phyloP scores from a whole-genome alignment of 2,797 vertebrate species.

The Peromyscus nudipes region DNA sequence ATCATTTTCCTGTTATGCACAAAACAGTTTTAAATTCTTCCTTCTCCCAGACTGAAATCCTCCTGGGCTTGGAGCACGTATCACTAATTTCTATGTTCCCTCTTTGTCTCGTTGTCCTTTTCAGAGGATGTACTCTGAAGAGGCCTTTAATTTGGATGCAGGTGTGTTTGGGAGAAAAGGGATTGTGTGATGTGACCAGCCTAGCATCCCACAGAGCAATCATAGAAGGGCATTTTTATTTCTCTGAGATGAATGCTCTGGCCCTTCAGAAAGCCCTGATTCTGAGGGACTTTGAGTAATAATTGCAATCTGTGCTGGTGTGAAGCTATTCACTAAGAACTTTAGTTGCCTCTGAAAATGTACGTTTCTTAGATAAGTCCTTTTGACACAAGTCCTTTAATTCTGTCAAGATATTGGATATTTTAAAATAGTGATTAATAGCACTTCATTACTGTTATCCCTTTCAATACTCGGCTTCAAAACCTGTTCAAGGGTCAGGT shows the following conservation, averaged over 20 bases:
- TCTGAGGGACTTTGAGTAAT: not conserved
- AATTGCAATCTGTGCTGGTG: not conserved
- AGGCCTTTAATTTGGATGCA: slow-evolving; percentile 4
- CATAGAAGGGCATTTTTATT: not conserved
- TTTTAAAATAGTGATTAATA: slow-evolving; percentile 5
- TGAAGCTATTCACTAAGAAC: not conserved
- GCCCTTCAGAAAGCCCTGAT: not conserved
- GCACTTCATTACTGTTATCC: not conserved
- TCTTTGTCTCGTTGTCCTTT: not conserved
- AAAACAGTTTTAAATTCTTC: not conserved
- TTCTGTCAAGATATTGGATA: slow-evolving; percentile 51
- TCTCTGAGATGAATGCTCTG: not conserved
- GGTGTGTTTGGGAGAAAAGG: not conserved
- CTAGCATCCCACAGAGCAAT: not conserved
- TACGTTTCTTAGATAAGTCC: not conserved
- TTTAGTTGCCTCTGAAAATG: not conserved
- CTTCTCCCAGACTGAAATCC: not conserved
- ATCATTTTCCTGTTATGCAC: not conserved
- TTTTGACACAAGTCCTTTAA: slow-evolving; percentile 14
- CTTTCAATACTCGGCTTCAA: not conserved
- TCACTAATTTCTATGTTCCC: not conserved
- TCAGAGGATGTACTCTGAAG: not conserved
- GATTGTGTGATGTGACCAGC: fast-evolving
- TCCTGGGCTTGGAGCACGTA: not conserved
- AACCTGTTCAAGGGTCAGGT: not conserved